These are phyloP conservation scores for Diachrysia chrysitis DNA, from an alignment of 2,888 invertebrate species.

Conservation along the genomic window DNA sequence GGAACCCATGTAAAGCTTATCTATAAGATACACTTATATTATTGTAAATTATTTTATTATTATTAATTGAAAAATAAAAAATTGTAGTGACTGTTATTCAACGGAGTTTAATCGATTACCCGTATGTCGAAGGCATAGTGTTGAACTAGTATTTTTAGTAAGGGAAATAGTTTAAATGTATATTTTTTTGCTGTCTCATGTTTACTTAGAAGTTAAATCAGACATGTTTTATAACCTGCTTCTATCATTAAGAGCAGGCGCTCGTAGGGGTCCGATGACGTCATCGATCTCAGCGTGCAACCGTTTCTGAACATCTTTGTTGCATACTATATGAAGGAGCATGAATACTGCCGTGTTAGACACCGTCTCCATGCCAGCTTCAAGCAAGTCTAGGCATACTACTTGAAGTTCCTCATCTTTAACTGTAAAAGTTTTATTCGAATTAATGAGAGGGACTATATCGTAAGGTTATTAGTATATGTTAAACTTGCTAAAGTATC, in stretches of 20 bases:
- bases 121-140: too few relatives aligned
- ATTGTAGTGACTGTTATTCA: not conserved
- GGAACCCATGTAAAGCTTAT: not conserved
- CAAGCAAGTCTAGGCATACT: slow-evolving; percentile 91
- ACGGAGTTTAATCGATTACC: too few relatives aligned
- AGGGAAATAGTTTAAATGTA: too few relatives aligned
- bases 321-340: slow-evolving; percentile 88
- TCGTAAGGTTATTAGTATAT: too few relatives aligned
- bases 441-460: not conserved
- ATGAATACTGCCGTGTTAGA: slow-evolving; percentile 90
- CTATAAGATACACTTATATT: too few relatives aligned
- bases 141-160: too few relatives aligned
- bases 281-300: slow-evolving; percentile 90
- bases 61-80: too few relatives aligned
- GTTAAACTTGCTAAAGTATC: too few relatives aligned
- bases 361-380: slow-evolving; percentile 92
- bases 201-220: too few relatives aligned
- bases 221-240: slow-evolving; percentile 71
- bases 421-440: slow-evolving; percentile 57
- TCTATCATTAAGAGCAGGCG: slow-evolving; percentile 89
- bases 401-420: slow-evolving; percentile 81
- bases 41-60: too few relatives aligned
- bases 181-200: too few relatives aligned
- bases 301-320: slow-evolving; percentile 88
- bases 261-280: slow-evolving; percentile 87